Evolutionary conservation across 2,888 invertebrate species (phyloP).

Genomic region (Alitta virens): DNA sequence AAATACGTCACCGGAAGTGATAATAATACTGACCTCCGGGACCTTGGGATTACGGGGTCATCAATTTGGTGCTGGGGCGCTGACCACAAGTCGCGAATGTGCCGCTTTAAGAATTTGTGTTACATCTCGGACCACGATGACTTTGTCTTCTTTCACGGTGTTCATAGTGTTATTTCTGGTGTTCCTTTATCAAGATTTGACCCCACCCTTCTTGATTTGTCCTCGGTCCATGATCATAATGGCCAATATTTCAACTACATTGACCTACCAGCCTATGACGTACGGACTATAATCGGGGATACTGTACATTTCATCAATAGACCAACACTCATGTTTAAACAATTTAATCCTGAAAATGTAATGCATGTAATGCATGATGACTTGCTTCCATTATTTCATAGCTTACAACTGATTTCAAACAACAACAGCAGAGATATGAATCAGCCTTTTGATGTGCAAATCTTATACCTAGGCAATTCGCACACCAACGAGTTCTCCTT

Average conservation of each 20-base stretch:
- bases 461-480: conserved; percentile 24
- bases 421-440: conserved; percentile 1
- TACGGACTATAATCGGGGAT: conserved; percentile 27
- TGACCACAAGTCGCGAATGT: conserved; percentile 39
- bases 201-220: conserved; percentile 47
- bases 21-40: neutral
- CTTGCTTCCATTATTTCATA: conserved; percentile 58
- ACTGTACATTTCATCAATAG: conserved; percentile 31
- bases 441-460: conserved; percentile 38
- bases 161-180: conserved; percentile 47
- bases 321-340: conserved; percentile 47
- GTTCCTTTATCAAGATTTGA: conserved; percentile 37
- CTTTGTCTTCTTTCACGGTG: conserved; percentile 54
- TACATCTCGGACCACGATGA: conserved; percentile 46
- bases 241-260: conserved; percentile 45
- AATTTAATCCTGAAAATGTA: conserved; percentile 61
- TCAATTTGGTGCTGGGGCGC: conserved; percentile 43
- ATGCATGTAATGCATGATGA: conserved; percentile 63
- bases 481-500: conserved; percentile 38
- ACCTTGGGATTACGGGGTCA: conserved; percentile 8
- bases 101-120: conserved; percentile 57
- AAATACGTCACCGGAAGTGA: neutral
- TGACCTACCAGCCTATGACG: conserved; percentile 43
- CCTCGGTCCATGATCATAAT: conserved; percentile 57
- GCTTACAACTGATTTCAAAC: conserved; percentile 42